These are phyloP conservation scores for Notolabrus celidotus DNA, from an alignment of 2,797 vertebrate genomes.

Conservation along the genomic window DNA sequence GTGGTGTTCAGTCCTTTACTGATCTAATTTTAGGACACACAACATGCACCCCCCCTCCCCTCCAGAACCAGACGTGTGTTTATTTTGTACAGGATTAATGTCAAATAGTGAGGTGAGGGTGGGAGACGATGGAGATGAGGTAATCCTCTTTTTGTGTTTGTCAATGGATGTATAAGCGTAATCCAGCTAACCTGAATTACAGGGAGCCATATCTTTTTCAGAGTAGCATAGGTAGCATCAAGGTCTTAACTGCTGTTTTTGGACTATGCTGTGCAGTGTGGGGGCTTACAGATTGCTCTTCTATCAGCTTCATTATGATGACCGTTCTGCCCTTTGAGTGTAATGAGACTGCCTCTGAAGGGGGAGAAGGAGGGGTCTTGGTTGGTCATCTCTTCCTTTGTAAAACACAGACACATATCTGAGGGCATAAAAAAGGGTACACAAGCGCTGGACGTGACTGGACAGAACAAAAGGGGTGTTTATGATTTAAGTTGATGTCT, in stretches of 20 bases:
- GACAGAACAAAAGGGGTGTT: constrained; percentile 65
- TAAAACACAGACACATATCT: constrained; percentile 25
- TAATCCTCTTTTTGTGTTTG: constrained; percentile 81
- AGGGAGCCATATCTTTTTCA: constrained; percentile 53
- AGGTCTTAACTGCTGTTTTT: constrained; percentile 66
- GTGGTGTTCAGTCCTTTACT: constrained; percentile 69
- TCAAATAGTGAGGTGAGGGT: constrained; percentile 76
- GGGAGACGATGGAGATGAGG: constrained; percentile 67
- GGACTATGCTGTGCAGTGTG: constrained; percentile 62
- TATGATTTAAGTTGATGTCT: constrained; percentile 66
- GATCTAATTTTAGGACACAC: constrained; percentile 81
- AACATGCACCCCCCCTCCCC: constrained; percentile 32
- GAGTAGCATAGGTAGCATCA: constrained; percentile 54
- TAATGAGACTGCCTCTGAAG: constrained; percentile 76
- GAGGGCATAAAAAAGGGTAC: constrained; percentile 51
- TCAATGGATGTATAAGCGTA: constrained; percentile 64
- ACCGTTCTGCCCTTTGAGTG: constrained; percentile 82
- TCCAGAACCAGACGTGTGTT: constrained; percentile 57
- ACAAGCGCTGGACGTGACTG: constrained; percentile 60
- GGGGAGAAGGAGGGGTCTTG: constrained; percentile 23
- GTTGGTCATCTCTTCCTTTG: constrained; percentile 62
- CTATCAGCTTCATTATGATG: constrained; percentile 81
- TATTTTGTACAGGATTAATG: constrained; percentile 77
- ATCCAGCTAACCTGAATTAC: constrained; percentile 72
- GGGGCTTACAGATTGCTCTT: constrained; percentile 62